Evolutionary conservation across 2,113 vertebrate species (phyloP).

Genomic region (Toxotes chatareus): DNA sequence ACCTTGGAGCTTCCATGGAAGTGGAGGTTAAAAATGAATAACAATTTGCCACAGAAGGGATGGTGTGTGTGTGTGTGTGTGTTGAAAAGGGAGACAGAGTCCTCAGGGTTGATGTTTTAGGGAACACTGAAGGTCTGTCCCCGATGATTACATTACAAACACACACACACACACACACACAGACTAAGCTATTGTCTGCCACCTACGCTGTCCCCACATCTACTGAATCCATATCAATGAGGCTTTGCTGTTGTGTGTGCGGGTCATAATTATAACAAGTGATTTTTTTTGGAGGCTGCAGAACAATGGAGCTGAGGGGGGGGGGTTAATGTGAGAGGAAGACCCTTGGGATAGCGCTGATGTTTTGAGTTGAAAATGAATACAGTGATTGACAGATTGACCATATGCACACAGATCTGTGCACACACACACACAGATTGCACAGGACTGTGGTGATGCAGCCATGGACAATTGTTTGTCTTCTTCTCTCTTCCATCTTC

Average conservation of each 20-base stretch:
- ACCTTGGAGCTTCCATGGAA: constrained; percentile 73
- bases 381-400: constrained; percentile 77
- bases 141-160: constrained; percentile 72
- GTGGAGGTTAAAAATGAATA: constrained; percentile 94
- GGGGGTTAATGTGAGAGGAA: constrained; percentile 65
- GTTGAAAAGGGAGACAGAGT: constrained; percentile 30
- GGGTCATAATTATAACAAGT: constrained; percentile 97
- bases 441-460: constrained; percentile 19
- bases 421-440: constrained; percentile 7
- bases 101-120: constrained; percentile 57
- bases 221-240: constrained; percentile 95
- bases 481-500: neutral
- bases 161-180: constrained; percentile 77
- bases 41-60: constrained; percentile 81
- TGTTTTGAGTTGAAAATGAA: constrained; percentile 71
- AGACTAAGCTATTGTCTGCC: constrained; percentile 91
- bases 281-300: constrained; percentile 65
- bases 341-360: constrained; percentile 67
- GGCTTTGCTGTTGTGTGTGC: constrained; percentile 85
- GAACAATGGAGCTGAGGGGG: constrained; percentile 71
- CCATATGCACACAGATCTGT: constrained; percentile 44
- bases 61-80: constrained; percentile 12
- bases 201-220: constrained; percentile 83
- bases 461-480: constrained; percentile 19
- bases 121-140: constrained; percentile 67